A percentile compares a stretch with the other conserved stretches of the same genome.
These are phyloP conservation scores for Notolepis coatsorum DNA, from an alignment of 2,797 vertebrate species.

Conservation along the genomic window DNA sequence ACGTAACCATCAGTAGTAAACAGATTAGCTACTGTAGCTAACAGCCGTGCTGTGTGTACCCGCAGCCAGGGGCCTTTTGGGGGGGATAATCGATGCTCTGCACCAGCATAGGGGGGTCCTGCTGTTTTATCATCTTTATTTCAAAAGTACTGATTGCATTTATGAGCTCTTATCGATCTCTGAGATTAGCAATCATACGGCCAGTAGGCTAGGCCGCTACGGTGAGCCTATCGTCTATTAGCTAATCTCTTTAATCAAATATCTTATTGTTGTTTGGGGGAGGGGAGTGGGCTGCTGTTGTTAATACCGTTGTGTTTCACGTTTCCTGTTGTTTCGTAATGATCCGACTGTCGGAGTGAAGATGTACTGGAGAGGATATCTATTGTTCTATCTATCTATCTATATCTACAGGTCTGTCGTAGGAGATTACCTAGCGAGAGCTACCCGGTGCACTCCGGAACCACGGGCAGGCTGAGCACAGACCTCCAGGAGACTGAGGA, in stretches of 20 bases:
- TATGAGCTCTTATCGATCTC: constrained; percentile 48
- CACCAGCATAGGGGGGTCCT: too few species aligned
- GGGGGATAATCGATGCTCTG: constrained; percentile 59
- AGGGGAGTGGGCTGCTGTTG: neutral
- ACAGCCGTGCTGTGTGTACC: constrained; percentile 47
- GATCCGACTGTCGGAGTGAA: neutral
- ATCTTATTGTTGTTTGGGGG: neutral
- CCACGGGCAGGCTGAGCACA: constrained; percentile 13
- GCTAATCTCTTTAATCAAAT: neutral
- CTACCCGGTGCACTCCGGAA: too few species aligned
- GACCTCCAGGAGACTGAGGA: constrained; percentile 21
- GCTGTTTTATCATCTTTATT: constrained; percentile 55
- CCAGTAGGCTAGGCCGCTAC: constrained; percentile 64
- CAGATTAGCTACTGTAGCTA: constrained; percentile 48
- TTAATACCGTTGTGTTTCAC: neutral
- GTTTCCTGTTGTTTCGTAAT: neutral
- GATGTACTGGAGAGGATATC: neutral
- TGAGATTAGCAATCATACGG: constrained; percentile 62
- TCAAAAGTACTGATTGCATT: constrained; percentile 71
- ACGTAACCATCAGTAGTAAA: constrained; percentile 58
- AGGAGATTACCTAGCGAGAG: too few species aligned
- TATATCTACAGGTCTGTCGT: too few species aligned
- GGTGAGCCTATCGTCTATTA: constrained; percentile 31
- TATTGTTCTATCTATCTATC: too few species aligned
- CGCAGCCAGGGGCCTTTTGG: constrained; percentile 49